Percentiles rank a stretch among this genome's conserved stretches.
phyloP scores from a whole-genome alignment of 1,140 invertebrate genomes.

The Solenopsis fugax region DNA sequence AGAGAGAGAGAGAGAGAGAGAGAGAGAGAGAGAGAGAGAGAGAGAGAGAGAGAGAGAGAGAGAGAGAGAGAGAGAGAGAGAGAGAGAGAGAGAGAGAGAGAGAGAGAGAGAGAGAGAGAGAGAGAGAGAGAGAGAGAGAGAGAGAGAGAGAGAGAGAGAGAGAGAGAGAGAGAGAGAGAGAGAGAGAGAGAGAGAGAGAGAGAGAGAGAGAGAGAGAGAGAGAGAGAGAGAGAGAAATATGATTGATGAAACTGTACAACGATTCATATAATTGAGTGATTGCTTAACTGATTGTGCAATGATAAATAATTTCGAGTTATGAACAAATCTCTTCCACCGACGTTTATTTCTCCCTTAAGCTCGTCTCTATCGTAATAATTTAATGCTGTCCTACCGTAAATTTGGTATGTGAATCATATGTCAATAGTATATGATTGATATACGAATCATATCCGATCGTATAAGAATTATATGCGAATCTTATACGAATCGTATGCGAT shows the following conservation, averaged over 20 bases:
- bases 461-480: no score
- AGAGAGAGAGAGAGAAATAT: background rate
- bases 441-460: no score
- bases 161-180: background rate
- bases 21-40: background rate
- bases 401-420: no score
- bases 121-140: background rate
- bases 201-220: background rate
- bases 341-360: background rate
- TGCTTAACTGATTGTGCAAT: background rate
- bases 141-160: background rate
- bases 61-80: background rate
- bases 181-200: background rate
- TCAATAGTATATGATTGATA: no score
- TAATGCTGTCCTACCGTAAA: no score
- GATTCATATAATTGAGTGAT: background rate
- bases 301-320: background rate
- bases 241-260: background rate
- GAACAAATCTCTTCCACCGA: background rate
- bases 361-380: slow-evolving; percentile 7
- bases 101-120: background rate
- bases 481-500: no score
- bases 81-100: background rate
- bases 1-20: background rate
- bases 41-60: background rate